Conservation (phyloP, 2,888 invertebrate genomes). For the Chironomus tentans region DNA sequence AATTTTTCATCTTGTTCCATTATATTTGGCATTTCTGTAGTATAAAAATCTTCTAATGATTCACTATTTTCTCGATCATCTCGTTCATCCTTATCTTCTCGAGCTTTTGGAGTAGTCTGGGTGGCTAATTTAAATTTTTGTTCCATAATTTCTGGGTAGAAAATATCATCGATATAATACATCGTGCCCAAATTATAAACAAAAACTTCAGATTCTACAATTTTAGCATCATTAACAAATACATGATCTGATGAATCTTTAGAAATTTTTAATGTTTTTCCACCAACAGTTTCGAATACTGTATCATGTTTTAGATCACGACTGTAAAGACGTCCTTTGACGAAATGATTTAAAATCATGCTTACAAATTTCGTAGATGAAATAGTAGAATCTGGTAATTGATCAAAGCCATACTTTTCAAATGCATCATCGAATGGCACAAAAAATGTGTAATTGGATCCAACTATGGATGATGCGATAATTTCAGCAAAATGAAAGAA, state of each 20-base stretch:
- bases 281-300: conserved; percentile 48
- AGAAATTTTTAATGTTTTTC: conserved; percentile 47
- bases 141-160: conserved; percentile 43
- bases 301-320: conserved; percentile 49
- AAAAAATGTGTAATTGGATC: conserved; percentile 59
- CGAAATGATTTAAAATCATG: conserved; percentile 53
- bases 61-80: background rate
- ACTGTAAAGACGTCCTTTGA: conserved; percentile 51
- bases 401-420: conserved; percentile 49
- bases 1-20: background rate
- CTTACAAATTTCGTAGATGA: conserved; percentile 49
- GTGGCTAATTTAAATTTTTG: conserved; percentile 34
- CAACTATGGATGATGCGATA: conserved; percentile 51
- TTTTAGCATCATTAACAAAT: conserved; percentile 48
- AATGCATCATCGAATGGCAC: conserved; percentile 61
- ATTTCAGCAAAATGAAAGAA: conserved; percentile 52
- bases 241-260: conserved; percentile 43
- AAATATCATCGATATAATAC: conserved; percentile 52
- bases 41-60: conserved; percentile 31
- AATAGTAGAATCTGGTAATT: conserved; percentile 47
- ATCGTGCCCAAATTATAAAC: conserved; percentile 57
- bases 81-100: background rate
- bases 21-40: background rate
- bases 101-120: conserved; percentile 29
- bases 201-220: conserved; percentile 53